These are phyloP conservation scores for Desmodus rotundus DNA, from an alignment of 2,113 vertebrate species.

Conservation along the genomic window DNA sequence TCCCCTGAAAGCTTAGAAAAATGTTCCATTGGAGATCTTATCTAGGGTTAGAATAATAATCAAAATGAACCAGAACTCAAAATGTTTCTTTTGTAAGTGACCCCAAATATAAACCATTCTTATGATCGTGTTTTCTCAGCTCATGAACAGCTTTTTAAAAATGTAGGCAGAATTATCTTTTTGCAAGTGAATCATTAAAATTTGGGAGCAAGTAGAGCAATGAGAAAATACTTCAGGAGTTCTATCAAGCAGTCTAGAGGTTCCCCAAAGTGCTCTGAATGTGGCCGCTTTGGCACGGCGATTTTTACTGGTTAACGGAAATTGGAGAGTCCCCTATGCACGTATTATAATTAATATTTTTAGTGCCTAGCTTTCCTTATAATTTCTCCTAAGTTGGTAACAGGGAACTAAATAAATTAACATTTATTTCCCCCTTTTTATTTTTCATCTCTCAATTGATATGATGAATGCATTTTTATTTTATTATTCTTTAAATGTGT, in stretches of 20 bases:
- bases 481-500: background rate
- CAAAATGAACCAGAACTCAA: background rate
- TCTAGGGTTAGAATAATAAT: background rate
- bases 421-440: background rate
- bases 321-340: constrained; percentile 22
- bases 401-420: background rate
- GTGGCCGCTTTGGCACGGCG: constrained; percentile 60
- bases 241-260: constrained; percentile 63
- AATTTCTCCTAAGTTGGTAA: background rate
- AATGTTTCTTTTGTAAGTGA: constrained; percentile 35
- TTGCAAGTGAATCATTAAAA: constrained; percentile 60
- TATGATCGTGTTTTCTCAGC: constrained; percentile 31
- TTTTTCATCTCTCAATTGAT: background rate
- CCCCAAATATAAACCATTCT: constrained; percentile 24
- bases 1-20: background rate
- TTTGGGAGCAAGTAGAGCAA: constrained; percentile 55
- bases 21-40: background rate
- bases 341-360: constrained; percentile 65
- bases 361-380: constrained; percentile 15
- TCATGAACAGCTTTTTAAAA: constrained; percentile 23
- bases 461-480: background rate
- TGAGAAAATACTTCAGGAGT: constrained; percentile 68
- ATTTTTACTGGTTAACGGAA: constrained; percentile 60
- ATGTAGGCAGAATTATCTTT: constrained; percentile 23
- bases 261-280: constrained; percentile 48